Evolutionary conservation across 2,888 invertebrate species (phyloP).

Genomic region (Mythimna ferrago): DNA sequence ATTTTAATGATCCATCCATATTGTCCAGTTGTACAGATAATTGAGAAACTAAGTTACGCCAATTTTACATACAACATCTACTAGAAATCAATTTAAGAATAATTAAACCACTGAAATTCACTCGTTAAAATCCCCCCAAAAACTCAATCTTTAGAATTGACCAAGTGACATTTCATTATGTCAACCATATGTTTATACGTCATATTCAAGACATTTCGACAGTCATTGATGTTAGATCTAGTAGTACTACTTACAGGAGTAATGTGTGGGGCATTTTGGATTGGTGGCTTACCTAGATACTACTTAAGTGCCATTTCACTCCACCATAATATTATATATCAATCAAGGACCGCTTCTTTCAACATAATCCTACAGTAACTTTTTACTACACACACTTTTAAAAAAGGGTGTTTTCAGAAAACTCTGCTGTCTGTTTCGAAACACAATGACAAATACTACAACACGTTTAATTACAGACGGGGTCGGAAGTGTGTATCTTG

Average conservation of each 20-base stretch:
- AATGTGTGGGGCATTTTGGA: not conserved
- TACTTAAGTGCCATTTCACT: not conserved
- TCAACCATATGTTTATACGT: not conserved
- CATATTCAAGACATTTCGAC: not conserved
- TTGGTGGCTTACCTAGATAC: not conserved
- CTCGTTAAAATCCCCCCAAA: too few species aligned
- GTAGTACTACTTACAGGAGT: too few species aligned
- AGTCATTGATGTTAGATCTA: not conserved
- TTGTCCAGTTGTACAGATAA: too few species aligned
- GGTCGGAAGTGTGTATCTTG: constrained; percentile 47
- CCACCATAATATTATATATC: not conserved
- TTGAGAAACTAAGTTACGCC: too few species aligned
- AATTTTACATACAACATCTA: too few species aligned
- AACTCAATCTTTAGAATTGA: not conserved
- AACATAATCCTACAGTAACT: not conserved
- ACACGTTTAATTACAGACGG: constrained; percentile 30
- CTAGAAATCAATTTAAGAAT: too few species aligned
- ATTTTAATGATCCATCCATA: too few species aligned
- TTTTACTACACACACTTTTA: not conserved
- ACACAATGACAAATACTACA: constrained; percentile 20
- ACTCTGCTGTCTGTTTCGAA: not conserved
- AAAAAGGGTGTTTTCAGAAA: not conserved
- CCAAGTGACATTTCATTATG: not conserved
- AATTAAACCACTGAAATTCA: too few species aligned
- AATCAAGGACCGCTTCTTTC: not conserved